Evolutionary conservation across 2,797 vertebrate genomes (phyloP), one percentile per base, ranked within the genome.

Genomic region (Poeciliopsis presidionis): DNA sequence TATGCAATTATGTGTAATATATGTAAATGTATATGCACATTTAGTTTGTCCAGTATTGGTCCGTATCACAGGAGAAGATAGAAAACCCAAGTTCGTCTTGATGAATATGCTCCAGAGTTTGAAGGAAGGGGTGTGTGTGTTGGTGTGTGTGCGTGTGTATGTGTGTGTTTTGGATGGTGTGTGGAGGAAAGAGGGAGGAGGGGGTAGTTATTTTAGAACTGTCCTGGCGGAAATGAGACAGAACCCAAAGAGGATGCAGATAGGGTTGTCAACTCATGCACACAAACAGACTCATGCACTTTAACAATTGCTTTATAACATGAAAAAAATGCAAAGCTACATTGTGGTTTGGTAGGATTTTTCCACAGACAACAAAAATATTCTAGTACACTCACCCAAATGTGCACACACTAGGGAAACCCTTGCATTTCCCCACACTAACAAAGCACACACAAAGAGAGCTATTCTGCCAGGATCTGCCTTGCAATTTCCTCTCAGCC

Each of bases 51-150:
- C 59, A 78, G 81, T 88, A 91, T 82, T 89, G 76, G 47, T 33
- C 41, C 61, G 77, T 95, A 94, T 93, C 94, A 93, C 96, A 97
- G 97, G 97, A 98, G 97, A 94, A 96, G 96, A 97, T 96, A 97
- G 87, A 96, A 97, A 96, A 94, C 95, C 91, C 94, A 90, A 94
- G 94, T 96, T 95, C 93, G 90, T 94, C 93, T 95, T 97, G 97
- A 97, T 96, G 94, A 95, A 97, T 96, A 97, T 96, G 95, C 94
- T 96, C 89, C 94, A 94, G 93, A 81, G 94, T 86, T 91, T 90
- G 95, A 93, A 96, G 96, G 95, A 97, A 97, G 96, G 96, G 96
- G 95, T 88, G 82, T 83, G 84, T 87, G 82, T 81, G 81, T 83
- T 80, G 84, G 82, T 75, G 81, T 82, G 45, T 79, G 86, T 86